Evolutionary conservation across 2,888 invertebrate species (phyloP).

Genomic region (Lasiommata megera): DNA sequence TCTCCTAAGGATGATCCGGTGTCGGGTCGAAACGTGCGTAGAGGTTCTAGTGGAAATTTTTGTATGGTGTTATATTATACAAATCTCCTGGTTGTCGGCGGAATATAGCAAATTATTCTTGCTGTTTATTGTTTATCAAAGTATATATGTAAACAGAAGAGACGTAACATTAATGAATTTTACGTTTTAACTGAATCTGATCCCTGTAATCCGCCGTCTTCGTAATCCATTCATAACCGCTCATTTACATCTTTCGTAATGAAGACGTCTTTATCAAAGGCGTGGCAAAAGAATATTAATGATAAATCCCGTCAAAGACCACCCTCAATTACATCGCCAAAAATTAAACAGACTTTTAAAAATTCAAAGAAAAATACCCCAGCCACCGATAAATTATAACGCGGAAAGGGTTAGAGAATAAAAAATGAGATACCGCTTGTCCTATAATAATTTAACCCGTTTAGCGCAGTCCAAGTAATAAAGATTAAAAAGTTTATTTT

Average conservation of each 20-base stretch:
- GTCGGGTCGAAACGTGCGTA: too few species aligned
- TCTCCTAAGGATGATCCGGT: too few species aligned
- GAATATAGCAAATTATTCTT: too few species aligned
- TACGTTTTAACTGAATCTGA: not conserved
- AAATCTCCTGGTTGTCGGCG: too few species aligned
- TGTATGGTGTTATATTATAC: too few species aligned
- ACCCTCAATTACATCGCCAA: conserved; percentile 60
- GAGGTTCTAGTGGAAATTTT: too few species aligned
- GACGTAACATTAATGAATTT: not conserved
- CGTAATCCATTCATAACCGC: conserved; percentile 11
- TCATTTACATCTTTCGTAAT: conserved; percentile 16
- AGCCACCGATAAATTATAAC: conserved; percentile 67
- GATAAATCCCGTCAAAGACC: conserved; percentile 43
- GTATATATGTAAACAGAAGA: too few species aligned
- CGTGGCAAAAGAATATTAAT: conserved; percentile 45
- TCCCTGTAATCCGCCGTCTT: not conserved
- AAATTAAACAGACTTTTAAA: conserved; percentile 66
- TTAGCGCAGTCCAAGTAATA: conserved; percentile 78
- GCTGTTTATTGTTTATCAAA: too few species aligned
- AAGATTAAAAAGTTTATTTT: conserved; percentile 82
- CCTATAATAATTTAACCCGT: conserved; percentile 79
- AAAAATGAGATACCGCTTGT: conserved; percentile 72
- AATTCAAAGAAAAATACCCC: conserved; percentile 59
- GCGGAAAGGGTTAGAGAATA: conserved; percentile 67
- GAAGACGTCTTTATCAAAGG: conserved; percentile 27